A percentile compares a stretch with the other conserved stretches of the same genome.
Conservation (phyloP, 2,888 invertebrate species). For the Sminthurides aquaticus region DNA sequence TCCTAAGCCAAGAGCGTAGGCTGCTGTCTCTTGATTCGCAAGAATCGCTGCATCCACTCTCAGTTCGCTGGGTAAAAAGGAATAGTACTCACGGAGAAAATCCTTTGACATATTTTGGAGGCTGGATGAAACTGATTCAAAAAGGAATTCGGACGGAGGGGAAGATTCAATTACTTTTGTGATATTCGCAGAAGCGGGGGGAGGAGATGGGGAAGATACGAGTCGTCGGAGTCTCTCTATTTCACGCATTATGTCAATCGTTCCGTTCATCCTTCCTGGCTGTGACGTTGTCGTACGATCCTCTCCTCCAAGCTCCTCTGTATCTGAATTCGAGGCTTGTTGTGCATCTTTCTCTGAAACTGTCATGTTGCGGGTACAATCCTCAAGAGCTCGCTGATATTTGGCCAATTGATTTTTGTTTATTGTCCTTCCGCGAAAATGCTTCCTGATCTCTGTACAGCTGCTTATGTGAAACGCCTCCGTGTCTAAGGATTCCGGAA, state of each 20-base stretch:
- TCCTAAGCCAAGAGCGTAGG: background rate
- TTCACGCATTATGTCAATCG: background rate
- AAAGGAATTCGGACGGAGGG: background rate
- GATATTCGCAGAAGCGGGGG: background rate
- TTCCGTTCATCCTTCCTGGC: background rate
- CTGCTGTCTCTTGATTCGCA: background rate
- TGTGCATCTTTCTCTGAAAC: background rate
- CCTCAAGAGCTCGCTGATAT: background rate
- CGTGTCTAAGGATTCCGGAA: background rate
- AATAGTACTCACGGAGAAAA: background rate
- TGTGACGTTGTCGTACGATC: no score
- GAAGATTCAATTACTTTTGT: background rate
- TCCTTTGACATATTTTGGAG: background rate
- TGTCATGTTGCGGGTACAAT: background rate
- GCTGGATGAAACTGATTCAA: background rate
- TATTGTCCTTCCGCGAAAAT: background rate
- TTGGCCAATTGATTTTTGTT: background rate
- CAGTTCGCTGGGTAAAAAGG: background rate
- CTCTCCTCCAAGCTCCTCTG: background rate
- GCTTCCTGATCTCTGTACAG: background rate
- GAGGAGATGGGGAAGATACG: background rate
- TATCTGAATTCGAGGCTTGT: background rate
- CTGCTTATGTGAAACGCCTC: background rate
- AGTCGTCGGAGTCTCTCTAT: background rate
- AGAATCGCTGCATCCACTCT: background rate